Base-by-base conservation (phyloP, 2,888 invertebrate species). In the Lysandra coridon region DNA sequence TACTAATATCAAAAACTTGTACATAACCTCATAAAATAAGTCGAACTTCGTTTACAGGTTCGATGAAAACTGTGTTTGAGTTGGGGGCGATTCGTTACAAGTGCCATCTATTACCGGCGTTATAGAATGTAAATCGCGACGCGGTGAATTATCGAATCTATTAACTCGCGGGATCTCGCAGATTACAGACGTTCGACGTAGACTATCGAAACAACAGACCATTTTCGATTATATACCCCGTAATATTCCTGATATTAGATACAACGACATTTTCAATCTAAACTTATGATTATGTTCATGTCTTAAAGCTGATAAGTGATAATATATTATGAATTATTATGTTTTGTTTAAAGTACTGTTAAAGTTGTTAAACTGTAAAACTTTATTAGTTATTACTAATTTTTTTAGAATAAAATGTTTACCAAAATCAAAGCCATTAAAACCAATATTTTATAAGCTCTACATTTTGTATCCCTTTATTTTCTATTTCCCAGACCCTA, bases 81-180 rank as follows among this genome's bases (percentile, higher is more conserved):
- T 53, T 75, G 49, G 53, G 76, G 33, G 82, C 82, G 80, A 82
- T 79, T 79, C 81, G 83, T 81, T 81, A 81, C 82, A 82, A 83
- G 81, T 82, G 87, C 88, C 89, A 92, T 93, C 92, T 90, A 91
- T 93, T 91, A 89, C 84, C 85, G 85, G 87, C 76, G 49, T 76
- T 76, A 89, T 91, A 90, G 90, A 91, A 87, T 88, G 88, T 88
- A 88, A 87, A 86, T 87, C 88, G 88, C 89, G 88, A 87, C 89
- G 89, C 76, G 76, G 93, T 93, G 91, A 93, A 91, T 93, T 92
- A 93, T 93, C 90, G 91, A 89, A 92, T 93, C 92, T 93, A 94
- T 94, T 93, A 94, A 89, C 91, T 92, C 88, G 87, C 91, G 86
- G 89, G 88, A 93, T 91, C 92, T 90, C 87, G 84, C 79, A 64